Evolutionary conservation across 2,888 invertebrate species (phyloP).

Genomic region (Priocnemis perturbator): DNA sequence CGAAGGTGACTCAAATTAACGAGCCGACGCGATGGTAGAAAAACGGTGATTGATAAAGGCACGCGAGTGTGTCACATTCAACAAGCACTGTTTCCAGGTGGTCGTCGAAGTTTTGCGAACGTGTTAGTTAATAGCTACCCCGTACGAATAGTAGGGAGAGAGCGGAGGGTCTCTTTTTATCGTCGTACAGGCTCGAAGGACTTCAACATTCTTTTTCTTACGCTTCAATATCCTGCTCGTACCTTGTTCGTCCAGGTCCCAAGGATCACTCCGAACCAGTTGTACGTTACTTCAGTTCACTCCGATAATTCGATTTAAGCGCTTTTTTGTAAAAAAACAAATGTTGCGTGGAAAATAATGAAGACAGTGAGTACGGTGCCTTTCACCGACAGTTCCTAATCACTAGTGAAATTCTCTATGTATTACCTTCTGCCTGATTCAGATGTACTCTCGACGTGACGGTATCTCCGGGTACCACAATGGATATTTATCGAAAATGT

Average conservation of each 20-base stretch:
- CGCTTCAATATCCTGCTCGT: constrained; percentile 39
- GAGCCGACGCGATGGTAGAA: background rate
- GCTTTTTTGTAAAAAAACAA: too few relatives aligned
- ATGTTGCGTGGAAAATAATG: too few relatives aligned
- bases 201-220: constrained; percentile 40
- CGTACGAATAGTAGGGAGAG: constrained; percentile 46
- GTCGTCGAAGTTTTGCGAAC: constrained; percentile 42
- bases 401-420: too few relatives aligned
- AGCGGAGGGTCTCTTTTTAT: constrained; percentile 49
- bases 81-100: constrained; percentile 39
- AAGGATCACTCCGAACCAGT: constrained; percentile 16
- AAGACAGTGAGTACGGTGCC: too few relatives aligned
- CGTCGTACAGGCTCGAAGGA: constrained; percentile 37
- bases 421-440: too few relatives aligned
- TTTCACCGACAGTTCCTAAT: too few relatives aligned
- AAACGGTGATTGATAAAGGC: constrained; percentile 14
- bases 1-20: constrained; percentile 10
- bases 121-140: constrained; percentile 51
- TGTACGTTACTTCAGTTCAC: background rate
- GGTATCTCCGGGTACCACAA: too few relatives aligned
- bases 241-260: constrained; percentile 29
- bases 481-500: too few relatives aligned
- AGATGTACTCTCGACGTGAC: too few relatives aligned
- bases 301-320: background rate
- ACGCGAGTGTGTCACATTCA: constrained; percentile 28